phyloP scores from a whole-genome alignment of 2,113 vertebrate species.

The Oncorhynchus masou region DNA sequence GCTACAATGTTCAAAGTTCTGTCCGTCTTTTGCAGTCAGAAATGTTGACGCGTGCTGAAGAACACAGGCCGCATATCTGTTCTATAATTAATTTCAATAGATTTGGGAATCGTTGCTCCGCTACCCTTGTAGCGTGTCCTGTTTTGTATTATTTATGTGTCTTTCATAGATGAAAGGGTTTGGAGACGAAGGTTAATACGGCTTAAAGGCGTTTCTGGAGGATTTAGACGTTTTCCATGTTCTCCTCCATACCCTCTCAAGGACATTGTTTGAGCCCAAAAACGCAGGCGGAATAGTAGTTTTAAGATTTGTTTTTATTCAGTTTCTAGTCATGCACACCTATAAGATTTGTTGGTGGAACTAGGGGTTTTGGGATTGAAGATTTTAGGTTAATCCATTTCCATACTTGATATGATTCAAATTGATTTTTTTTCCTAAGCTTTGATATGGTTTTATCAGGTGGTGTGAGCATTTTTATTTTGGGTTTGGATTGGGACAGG shows the following conservation, averaged over 20 bases:
- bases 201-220: background rate
- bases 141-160: too few species aligned
- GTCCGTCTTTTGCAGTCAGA: too few species aligned
- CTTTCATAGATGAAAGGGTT: too few species aligned
- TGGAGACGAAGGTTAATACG: background rate
- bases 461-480: background rate
- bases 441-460: background rate
- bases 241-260: background rate
- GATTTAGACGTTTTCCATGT: background rate
- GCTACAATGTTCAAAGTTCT: too few species aligned
- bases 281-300: background rate
- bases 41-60: too few species aligned
- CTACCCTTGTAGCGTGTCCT: too few species aligned
- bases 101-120: too few species aligned
- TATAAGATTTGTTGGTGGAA: background rate
- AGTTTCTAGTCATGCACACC: background rate
- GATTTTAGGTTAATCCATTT: background rate
- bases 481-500: background rate
- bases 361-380: background rate
- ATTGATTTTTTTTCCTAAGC: background rate
- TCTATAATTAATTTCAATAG: too few species aligned
- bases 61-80: too few species aligned
- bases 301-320: background rate
- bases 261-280: background rate
- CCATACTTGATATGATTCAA: background rate